Conservation (phyloP, 1,140 invertebrate genomes). For the Drosophila leontia region DNA sequence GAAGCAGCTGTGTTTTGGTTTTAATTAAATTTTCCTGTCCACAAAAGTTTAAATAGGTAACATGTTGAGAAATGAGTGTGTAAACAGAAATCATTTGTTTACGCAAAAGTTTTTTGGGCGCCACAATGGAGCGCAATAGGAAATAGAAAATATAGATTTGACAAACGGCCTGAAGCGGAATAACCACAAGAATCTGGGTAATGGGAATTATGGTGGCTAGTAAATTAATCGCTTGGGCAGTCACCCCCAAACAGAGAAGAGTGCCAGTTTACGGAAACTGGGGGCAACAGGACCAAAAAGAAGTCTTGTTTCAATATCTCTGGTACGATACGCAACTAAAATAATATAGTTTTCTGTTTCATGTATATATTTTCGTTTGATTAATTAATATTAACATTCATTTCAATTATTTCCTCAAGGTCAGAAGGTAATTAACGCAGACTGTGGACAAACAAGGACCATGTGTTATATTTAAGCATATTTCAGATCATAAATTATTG, state of each 20-base stretch:
- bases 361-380: slow-evolving; percentile 34
- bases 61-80: slow-evolving; percentile 78
- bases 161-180: slow-evolving; percentile 13
- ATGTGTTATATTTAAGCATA: neutral
- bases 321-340: neutral
- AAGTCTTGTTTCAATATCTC: neutral
- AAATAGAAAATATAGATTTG: slow-evolving; percentile 43
- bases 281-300: neutral
- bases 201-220: slow-evolving; percentile 16
- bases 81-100: slow-evolving; percentile 79
- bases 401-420: slow-evolving; percentile 47
- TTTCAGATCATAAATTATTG: neutral
- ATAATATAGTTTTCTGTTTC: neutral
- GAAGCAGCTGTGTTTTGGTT: slow-evolving; percentile 77
- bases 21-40: slow-evolving; percentile 83
- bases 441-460: neutral
- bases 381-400: slow-evolving; percentile 65
- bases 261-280: neutral
- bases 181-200: slow-evolving; percentile 17
- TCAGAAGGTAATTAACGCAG: slow-evolving; percentile 7
- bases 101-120: slow-evolving; percentile 33
- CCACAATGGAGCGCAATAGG: slow-evolving; percentile 20
- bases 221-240: slow-evolving; percentile 25
- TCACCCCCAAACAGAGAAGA: neutral
- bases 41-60: slow-evolving; percentile 82